These are phyloP conservation scores for Neosalanx taihuensis DNA, from an alignment of 2,797 vertebrate species.

Conservation along the genomic window DNA sequence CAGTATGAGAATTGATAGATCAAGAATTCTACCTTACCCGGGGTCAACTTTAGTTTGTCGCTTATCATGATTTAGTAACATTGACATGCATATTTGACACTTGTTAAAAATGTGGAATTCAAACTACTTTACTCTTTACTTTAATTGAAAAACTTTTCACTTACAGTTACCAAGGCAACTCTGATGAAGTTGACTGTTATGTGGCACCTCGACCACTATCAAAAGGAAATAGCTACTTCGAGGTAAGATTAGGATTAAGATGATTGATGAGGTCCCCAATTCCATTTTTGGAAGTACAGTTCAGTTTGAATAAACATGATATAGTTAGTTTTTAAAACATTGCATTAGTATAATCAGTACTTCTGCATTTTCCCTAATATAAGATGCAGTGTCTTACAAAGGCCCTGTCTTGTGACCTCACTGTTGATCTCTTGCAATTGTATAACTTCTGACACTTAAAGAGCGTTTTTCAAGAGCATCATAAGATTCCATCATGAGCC, in stretches of 20 bases:
- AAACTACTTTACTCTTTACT: too few relatives aligned
- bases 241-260: conserved; percentile 73
- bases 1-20: neutral
- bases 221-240: conserved; percentile 92
- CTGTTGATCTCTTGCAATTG: neutral
- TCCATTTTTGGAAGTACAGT: neutral
- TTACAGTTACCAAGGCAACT: conserved; percentile 90
- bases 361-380: neutral
- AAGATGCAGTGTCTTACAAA: neutral
- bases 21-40: neutral
- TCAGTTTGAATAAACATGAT: neutral
- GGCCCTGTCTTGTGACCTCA: neutral
- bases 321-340: neutral
- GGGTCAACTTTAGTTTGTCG: too few relatives aligned
- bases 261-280: neutral
- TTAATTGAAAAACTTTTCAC: conserved; percentile 8
- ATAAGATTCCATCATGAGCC: neutral
- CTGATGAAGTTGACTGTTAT: conserved; percentile 94
- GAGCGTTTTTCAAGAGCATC: conserved; percentile 8
- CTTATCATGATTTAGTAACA: too few relatives aligned
- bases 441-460: conserved; percentile 1
- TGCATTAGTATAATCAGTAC: neutral
- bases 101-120: neutral
- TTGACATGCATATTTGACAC: neutral
- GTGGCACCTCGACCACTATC: conserved; percentile 88